Conservation (phyloP, 2,113 vertebrate genomes). For the Phrynosoma blainvillii region DNA sequence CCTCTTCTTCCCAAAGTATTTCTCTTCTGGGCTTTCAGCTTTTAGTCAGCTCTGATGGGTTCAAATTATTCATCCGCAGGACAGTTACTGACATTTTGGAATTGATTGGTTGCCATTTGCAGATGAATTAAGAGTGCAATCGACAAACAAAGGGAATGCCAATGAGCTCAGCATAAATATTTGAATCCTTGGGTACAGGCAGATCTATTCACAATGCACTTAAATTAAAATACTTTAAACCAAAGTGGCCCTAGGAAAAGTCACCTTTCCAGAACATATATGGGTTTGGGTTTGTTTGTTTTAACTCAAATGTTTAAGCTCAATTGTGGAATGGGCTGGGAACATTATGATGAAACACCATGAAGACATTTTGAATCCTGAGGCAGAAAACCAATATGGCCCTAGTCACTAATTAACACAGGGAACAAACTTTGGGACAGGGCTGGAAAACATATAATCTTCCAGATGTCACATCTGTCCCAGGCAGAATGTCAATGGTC, state of each 20-base stretch:
- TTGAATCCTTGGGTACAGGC: background rate
- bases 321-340: background rate
- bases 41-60: background rate
- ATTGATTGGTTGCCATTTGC: constrained; percentile 9
- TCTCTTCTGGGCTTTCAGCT: background rate
- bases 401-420: background rate
- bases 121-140: constrained; percentile 12
- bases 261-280: background rate
- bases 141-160: constrained; percentile 12
- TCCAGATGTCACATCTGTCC: background rate
- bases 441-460: background rate
- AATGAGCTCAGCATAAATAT: background rate
- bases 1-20: background rate
- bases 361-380: background rate
- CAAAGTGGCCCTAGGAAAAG: background rate
- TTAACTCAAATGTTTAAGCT: background rate
- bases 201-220: background rate
- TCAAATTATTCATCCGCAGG: constrained; percentile 4
- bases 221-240: background rate
- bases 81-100: constrained; percentile 6
- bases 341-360: background rate
- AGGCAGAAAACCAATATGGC: background rate
- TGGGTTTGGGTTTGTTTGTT: no score
- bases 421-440: background rate
- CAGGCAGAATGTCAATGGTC: background rate